Evolutionary conservation across 2,888 invertebrate species (phyloP).

Genomic region (Thereva unica): DNA sequence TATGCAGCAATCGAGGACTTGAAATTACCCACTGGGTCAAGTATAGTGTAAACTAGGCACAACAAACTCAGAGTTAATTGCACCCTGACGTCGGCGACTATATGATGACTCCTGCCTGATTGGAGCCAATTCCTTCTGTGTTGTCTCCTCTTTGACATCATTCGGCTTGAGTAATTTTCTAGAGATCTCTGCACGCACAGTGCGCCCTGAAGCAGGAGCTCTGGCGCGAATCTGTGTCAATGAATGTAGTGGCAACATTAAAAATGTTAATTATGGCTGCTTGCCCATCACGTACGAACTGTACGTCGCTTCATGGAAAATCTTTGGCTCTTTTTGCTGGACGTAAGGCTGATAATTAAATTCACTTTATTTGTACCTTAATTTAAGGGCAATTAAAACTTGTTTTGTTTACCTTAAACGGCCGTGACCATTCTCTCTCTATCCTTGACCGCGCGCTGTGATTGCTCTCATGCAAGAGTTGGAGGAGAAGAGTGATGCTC

Average conservation of each 20-base stretch:
- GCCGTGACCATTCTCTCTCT: too few species aligned
- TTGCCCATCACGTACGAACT: too few species aligned
- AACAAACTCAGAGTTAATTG: constrained; percentile 10
- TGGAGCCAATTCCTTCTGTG: not conserved
- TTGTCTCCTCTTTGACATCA: not conserved
- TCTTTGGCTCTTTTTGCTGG: too few species aligned
- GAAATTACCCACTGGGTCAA: constrained; percentile 29
- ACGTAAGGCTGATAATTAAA: too few species aligned
- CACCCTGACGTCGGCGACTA: constrained; percentile 5
- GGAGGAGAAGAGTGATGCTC: too few species aligned
- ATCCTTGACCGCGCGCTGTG: too few species aligned
- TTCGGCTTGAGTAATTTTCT: not conserved
- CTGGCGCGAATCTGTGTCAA: constrained; percentile 27
- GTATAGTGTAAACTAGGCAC: constrained; percentile 3
- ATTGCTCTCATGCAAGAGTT: too few species aligned
- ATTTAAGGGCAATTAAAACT: too few species aligned
- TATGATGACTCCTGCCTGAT: constrained; percentile 1
- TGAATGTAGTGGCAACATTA: constrained; percentile 25
- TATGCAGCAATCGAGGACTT: not conserved
- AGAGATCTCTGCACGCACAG: not conserved
- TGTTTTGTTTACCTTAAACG: too few species aligned
- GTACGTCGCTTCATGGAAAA: too few species aligned
- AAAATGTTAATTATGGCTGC: not conserved
- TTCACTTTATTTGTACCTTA: too few species aligned
- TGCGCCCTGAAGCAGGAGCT: too few species aligned